These are phyloP conservation scores for Bombylius discolor DNA, from an alignment of 2,888 invertebrate species.

Conservation along the genomic window DNA sequence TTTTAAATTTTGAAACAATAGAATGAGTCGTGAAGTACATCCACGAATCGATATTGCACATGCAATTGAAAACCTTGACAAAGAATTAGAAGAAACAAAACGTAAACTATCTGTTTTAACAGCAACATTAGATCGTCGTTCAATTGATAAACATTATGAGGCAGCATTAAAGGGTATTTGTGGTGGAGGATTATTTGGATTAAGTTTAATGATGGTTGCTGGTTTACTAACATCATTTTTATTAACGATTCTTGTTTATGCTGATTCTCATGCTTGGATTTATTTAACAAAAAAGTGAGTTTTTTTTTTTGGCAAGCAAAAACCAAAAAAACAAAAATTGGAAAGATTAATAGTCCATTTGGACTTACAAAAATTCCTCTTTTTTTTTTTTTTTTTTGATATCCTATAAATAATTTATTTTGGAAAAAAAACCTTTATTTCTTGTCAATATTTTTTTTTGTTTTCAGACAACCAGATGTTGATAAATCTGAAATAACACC, in stretches of 20 bases:
- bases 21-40: conserved; percentile 35
- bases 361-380: not conserved
- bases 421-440: conserved; percentile 55
- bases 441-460: not conserved
- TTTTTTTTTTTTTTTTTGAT: not conserved
- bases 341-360: too few species aligned
- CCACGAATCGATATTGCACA: conserved; percentile 32
- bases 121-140: conserved; percentile 67
- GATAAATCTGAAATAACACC: conserved; percentile 37
- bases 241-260: conserved; percentile 82
- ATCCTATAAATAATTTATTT: conserved; percentile 41
- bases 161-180: conserved; percentile 68
- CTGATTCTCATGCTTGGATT: conserved; percentile 94
- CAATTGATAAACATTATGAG: conserved; percentile 69
- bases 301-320: not conserved
- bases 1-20: conserved; percentile 11
- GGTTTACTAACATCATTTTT: conserved; percentile 75
- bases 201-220: conserved; percentile 78
- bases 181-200: conserved; percentile 65
- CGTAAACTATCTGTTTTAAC: conserved; percentile 37
- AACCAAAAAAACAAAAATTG: too few species aligned
- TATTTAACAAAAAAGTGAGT: conserved; percentile 78
- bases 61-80: conserved; percentile 30
- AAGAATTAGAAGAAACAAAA: conserved; percentile 33
- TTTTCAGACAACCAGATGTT: conserved; percentile 26